Evolutionary conservation across 2,888 invertebrate species (phyloP), one percentile per base, ranked within the genome.

Genomic region (Drosophila limbata): DNA sequence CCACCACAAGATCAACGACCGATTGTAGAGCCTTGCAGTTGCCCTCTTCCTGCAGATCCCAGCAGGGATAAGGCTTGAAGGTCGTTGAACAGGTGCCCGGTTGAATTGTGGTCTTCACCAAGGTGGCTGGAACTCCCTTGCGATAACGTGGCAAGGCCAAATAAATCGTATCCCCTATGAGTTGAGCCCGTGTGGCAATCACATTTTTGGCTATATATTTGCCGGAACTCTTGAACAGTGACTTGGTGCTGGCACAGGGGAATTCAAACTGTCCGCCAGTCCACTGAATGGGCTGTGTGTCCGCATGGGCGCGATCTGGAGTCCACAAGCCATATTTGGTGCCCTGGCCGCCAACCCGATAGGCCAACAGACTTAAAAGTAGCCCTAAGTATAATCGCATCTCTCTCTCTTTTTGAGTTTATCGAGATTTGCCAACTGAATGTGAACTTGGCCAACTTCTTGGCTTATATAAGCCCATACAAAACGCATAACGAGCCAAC

Each of bases 1-100:
- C 95, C 28, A 94, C 90, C 88, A 94, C 92, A 56, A 96, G 91
- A 85, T 96, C 96, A 0, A 96, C 94, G 1, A 95, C 96, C 59
- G 95, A 96, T 83, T 96, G 96, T 17, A 96, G 92, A 0, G 94
- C 94, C 35, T 93, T 93, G 85, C 94, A 95, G 92, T 94, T 95
- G 63, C 94, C 95, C 76, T 94, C 94, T 81, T 95, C 94, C 86
- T 96, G 96, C 60, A 94, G 92, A 3, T 94, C 93, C 93, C 95
- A 93, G 94, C 94, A 31, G 94, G 96, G 93, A 93, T 84, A 96
- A 0, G 96, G 95, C 72, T 92, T 88, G 10, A 95, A 91, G 1
- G 92, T 91, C 0, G 94, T 93, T 10, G 93, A 91, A 69, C 94
- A 94, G n/a, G 90, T 86, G 37, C 93, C 93, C 2, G 92, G 90